These are phyloP conservation scores for Sialis fuliginosa DNA, from an alignment of 2,888 invertebrate species.

Conservation along the genomic window DNA sequence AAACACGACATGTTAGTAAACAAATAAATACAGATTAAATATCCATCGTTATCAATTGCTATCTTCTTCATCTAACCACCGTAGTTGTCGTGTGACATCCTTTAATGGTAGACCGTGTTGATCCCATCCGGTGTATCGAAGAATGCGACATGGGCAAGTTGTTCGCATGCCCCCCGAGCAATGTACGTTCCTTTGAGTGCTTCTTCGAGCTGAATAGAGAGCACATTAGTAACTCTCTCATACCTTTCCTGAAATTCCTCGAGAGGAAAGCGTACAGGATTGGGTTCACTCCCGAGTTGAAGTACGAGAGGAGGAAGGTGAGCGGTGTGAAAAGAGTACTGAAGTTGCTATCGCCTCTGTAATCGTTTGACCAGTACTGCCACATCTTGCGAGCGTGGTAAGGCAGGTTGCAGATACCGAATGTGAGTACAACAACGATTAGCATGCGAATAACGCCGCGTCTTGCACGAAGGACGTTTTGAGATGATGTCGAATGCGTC, in stretches of 20 bases:
- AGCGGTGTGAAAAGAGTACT: constrained; percentile 29
- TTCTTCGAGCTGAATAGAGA: constrained; percentile 7
- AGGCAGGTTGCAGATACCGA: constrained; percentile 78
- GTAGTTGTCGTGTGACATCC: constrained; percentile 36
- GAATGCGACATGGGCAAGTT: constrained; percentile 15
- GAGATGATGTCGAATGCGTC: constrained; percentile 38
- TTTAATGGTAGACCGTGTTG: constrained; percentile 33
- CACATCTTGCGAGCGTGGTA: constrained; percentile 78
- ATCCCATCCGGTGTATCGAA: constrained; percentile 27
- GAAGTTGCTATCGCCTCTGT: constrained; percentile 11
- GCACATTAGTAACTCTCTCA: constrained; percentile 29
- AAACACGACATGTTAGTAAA: too few species aligned
- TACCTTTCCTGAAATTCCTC: constrained; percentile 33
- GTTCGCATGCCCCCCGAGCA: background rate
- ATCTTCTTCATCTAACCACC: constrained; percentile 14
- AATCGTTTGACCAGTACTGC: constrained; percentile 49
- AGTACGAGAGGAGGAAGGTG: constrained; percentile 35
- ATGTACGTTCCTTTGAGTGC: constrained; percentile 2
- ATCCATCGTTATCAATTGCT: too few species aligned
- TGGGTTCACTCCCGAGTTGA: constrained; percentile 40
- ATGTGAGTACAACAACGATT: constrained; percentile 73
- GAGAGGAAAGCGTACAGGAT: constrained; percentile 40
- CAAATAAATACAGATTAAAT: too few species aligned
- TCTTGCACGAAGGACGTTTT: constrained; percentile 59
- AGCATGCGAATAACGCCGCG: constrained; percentile 78